Conservation (phyloP, 2,888 invertebrate genomes). For the Drosophila nr. perissopoda region DNA sequence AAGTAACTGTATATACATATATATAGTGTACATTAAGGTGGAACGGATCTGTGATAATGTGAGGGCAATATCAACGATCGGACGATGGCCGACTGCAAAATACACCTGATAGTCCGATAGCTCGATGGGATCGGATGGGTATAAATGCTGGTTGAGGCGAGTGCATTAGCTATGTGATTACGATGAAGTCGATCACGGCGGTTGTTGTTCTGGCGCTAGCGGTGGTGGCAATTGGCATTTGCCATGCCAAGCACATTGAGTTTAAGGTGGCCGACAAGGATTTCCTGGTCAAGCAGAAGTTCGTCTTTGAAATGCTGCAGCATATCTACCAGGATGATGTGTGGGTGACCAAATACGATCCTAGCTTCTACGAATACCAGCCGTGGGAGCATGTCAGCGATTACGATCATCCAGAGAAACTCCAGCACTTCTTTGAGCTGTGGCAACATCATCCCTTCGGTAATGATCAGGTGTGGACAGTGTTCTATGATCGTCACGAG, state of each 20-base stretch:
- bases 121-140: constrained; percentile 19
- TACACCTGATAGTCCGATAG: constrained; percentile 11
- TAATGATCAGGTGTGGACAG: constrained; percentile 80
- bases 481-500: constrained; percentile 76
- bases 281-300: constrained; percentile 86
- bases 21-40: constrained; percentile 14
- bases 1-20: not conserved
- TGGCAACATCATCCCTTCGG: constrained; percentile 86
- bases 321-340: constrained; percentile 88
- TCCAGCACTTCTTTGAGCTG: constrained; percentile 86
- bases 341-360: constrained; percentile 83
- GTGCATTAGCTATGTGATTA: constrained; percentile 57
- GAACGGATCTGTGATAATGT: constrained; percentile 51
- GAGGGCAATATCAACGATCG: constrained; percentile 47
- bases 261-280: constrained; percentile 86
- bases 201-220: constrained; percentile 76
- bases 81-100: constrained; percentile 16
- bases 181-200: constrained; percentile 83
- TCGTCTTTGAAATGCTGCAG: constrained; percentile 86
- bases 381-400: constrained; percentile 87
- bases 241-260: constrained; percentile 75
- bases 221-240: constrained; percentile 63
- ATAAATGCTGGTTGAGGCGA: constrained; percentile 43
- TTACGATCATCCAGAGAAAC: constrained; percentile 87
- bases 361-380: constrained; percentile 86